These are phyloP conservation scores for Heteractis magnifica DNA, from an alignment of 92 coral and sea anemone genomes.

Conservation along the genomic window DNA sequence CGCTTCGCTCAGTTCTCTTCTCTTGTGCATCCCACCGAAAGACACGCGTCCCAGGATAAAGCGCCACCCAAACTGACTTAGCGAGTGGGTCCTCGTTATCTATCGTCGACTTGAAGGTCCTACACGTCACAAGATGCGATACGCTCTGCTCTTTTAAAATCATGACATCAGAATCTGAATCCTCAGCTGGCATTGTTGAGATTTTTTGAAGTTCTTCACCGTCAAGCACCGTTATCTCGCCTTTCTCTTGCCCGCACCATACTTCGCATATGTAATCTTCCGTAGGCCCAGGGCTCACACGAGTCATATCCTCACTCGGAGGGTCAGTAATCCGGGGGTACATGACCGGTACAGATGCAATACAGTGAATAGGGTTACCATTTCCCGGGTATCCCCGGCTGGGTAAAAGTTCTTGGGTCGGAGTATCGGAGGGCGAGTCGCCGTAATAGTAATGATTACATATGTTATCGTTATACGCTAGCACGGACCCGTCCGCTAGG, in stretches of 20 bases:
- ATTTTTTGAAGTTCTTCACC: conserved; percentile 81
- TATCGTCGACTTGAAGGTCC: conserved; percentile 63
- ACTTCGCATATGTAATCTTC: conserved; percentile 52
- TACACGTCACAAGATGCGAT: conserved; percentile 86
- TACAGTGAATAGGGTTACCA: conserved; percentile 77
- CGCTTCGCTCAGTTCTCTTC: conserved; percentile 85
- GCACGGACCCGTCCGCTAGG: conserved; percentile 79
- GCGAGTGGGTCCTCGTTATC: conserved; percentile 53
- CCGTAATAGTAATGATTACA: conserved; percentile 74
- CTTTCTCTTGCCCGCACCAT: conserved; percentile 94
- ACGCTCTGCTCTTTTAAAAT: conserved; percentile 81
- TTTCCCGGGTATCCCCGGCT: conserved; percentile 85
- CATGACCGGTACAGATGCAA: conserved; percentile 83
- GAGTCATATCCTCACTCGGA: conserved; percentile 25
- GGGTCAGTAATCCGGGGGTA: conserved; percentile 41
- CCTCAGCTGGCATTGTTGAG: conserved; percentile 79
- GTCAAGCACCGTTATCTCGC: conserved; percentile 85
- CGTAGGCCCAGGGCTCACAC: conserved; percentile 35
- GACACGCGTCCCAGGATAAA: conserved; percentile 96
- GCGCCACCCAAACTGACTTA: conserved; percentile 90
- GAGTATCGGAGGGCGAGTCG: conserved; percentile 51
- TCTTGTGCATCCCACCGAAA: conserved; percentile 96
- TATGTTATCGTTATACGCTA: conserved; percentile 92
- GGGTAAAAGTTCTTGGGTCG: conserved; percentile 82
- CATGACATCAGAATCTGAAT: conserved; percentile 74